Evolutionary conservation across 2,888 invertebrate species (phyloP), one percentile per base, ranked within the genome.

Genomic region (Eudasyphora cyanicolor): DNA sequence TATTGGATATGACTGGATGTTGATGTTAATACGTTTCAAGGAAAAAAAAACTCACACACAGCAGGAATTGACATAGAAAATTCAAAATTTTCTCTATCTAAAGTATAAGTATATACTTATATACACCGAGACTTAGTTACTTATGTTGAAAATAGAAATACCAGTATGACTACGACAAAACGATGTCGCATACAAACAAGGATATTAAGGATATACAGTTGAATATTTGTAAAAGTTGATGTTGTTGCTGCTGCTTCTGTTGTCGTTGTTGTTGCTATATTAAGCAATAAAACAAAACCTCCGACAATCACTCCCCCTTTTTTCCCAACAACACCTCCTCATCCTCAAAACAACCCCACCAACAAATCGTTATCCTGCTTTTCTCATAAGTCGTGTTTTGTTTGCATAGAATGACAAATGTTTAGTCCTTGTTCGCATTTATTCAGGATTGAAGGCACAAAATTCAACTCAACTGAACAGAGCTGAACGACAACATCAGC

Each of bases 371-470:
- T n/a, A n/a, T n/a, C n/a, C n/a, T n/a, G n/a, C n/a, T n/a, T n/a
- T n/a, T 8, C 27, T 17, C 64, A 64, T 64, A 64, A 64, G 64
- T 64, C 64, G 38, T 57, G 27, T 60, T 32, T 24, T 60, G 29
- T 60, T 60, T 60, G 60, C n/a, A 29, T 24, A n/a, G 60, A 29
- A 60, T 64, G 64, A 35, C 64, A 64, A 64, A 64, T 64, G 64
- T 64, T 64, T 38, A 64, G 64, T 64, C 60, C 60, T 64, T 64
- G 64, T 64, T 64, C 14, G 64, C n/a, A 29, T n/a, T n/a, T n/a
- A n/a, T 64, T n/a, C 35, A 19, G 38, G 60, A 60, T 27, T 29
- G 29, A 17, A 29, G 29, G 60, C 29, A n/a, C n/a, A n/a, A n/a
- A n/a, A n/a, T n/a, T n/a, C n/a, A n/a, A n/a, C n/a, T n/a, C n/a